Conservation (phyloP, 2,797 vertebrate species). For the Hydrocynus forskahlii region DNA sequence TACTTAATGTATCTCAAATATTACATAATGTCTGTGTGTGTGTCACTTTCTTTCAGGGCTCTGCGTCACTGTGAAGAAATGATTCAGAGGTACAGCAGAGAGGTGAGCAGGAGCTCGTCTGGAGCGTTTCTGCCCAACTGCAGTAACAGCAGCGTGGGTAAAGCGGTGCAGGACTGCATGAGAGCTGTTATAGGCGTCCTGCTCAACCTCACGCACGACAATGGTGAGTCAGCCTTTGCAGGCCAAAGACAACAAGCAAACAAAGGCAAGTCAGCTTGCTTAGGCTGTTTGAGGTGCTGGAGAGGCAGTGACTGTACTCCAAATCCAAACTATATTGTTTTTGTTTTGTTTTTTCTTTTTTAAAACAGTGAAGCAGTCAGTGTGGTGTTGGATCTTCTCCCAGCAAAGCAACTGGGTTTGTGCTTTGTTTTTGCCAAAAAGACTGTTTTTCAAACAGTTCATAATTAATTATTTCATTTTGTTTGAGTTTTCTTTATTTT, state of each 20-base stretch:
- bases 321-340: no score
- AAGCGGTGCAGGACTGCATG: slow-evolving; percentile 97
- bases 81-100: slow-evolving; percentile 89
- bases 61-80: slow-evolving; percentile 89
- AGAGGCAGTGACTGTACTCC: neutral
- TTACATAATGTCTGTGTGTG: neutral
- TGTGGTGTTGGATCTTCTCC: neutral
- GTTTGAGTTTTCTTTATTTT: neutral
- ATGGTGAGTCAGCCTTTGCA: slow-evolving; percentile 75
- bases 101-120: slow-evolving; percentile 80
- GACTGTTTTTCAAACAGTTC: neutral
- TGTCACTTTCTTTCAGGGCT: slow-evolving; percentile 73
- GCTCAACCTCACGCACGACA: slow-evolving; percentile 96
- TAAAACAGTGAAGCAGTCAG: neutral
- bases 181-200: slow-evolving; percentile 93
- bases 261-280: neutral
- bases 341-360: neutral
- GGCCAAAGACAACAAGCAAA: neutral
- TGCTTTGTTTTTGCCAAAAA: neutral
- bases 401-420: neutral
- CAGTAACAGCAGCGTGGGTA: slow-evolving; percentile 86
- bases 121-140: slow-evolving; percentile 76
- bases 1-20: neutral
- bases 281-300: neutral
- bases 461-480: neutral